Evolutionary conservation across 2,888 invertebrate species (phyloP), one percentile per base, ranked within the genome.

Genomic region (Agelastica alni): DNA sequence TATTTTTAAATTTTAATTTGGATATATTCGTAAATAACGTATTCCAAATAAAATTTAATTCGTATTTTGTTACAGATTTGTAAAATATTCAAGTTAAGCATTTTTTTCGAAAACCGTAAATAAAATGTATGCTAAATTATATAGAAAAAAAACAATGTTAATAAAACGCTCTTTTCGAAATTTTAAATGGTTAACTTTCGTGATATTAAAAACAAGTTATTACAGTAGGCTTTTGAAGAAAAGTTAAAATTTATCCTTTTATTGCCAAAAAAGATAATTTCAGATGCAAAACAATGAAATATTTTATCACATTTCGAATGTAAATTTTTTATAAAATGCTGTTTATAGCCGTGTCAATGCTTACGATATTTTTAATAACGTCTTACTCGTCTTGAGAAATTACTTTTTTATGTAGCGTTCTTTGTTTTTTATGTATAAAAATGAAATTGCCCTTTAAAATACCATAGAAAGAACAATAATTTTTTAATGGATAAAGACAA

Each of bases 221-320:
- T n/a, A n/a, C n/a, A n/a, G n/a, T n/a, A n/a, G n/a, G n/a, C n/a
- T n/a, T n/a, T n/a, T n/a, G n/a, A n/a, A 26, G 6, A 4, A n/a
- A 22, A 4, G 7, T 22, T 4, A 22, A 22, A 22, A n/a, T n/a
- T 22, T 22, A 6, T 13, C 59, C 55, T 64, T 67, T 68, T 68
- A 68, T 69, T 63, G 66, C 62, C 58, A 66, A 62, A 65, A 66
- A 51, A 66, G 69, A 66, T 68, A 63, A 67, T 68, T 66, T 49
- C 54, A 58, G 59, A 53, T 63, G 60, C 59, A 47, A 43, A 60
- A 67, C 66, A 68, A 68, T 69, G 68, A 67, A 68, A 67, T 62
- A 63, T 67, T 67, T 67, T 64, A 65, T 67, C 63, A 61, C 61
- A 45, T 58, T 62, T 58, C 46, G 59, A 59, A 59, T 61, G 63